Percentiles rank a stretch among this genome's conserved stretches.
These are phyloP conservation scores for Lysandra coridon DNA, from an alignment of 2,888 invertebrate genomes.

Conservation along the genomic window DNA sequence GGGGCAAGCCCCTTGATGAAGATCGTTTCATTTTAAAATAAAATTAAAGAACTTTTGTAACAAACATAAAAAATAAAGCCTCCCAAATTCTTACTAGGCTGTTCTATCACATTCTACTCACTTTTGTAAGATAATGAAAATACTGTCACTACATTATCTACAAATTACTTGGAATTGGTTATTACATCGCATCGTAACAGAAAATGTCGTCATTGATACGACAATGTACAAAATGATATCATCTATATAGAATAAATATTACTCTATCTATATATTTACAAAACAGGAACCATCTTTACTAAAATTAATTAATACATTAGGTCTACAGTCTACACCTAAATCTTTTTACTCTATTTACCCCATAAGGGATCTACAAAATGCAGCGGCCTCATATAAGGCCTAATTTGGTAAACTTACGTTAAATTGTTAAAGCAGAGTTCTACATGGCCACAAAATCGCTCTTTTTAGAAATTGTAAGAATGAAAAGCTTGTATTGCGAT, in stretches of 20 bases:
- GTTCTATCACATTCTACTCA: not conserved
- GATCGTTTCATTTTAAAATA: conserved; percentile 10
- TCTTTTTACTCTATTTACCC: not conserved
- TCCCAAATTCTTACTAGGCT: not conserved
- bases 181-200: conserved; percentile 19
- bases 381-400: not conserved
- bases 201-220: not conserved
- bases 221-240: conserved; percentile 9
- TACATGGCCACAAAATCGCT: not conserved
- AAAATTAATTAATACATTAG: conserved; percentile 17
- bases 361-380: conserved; percentile 6
- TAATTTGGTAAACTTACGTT: not conserved
- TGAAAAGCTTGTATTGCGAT: not conserved
- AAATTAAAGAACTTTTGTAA: conserved; percentile 20
- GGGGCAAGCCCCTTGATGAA: not conserved
- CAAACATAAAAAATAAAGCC: conserved; percentile 20
- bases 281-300: conserved; percentile 30
- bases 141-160: not conserved
- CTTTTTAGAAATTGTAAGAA: not conserved
- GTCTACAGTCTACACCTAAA: not conserved
- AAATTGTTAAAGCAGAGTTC: conserved; percentile 4
- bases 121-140: not conserved
- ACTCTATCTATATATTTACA: conserved; percentile 28
- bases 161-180: conserved; percentile 4
- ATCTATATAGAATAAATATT: conserved; percentile 31